Evolutionary conservation across 2,888 invertebrate genomes (phyloP).

Genomic region (Agriopis leucophaearia): DNA sequence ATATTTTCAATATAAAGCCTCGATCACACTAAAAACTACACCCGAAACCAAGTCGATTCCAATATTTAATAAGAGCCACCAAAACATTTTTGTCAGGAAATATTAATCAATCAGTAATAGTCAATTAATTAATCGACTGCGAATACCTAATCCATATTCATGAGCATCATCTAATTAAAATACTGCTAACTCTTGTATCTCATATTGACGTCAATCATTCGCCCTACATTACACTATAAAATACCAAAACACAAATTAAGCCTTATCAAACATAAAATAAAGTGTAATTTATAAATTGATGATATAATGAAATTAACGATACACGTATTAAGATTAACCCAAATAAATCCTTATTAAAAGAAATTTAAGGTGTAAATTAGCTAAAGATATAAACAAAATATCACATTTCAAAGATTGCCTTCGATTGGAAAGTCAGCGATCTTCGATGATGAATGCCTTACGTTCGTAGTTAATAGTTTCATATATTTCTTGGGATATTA

Average conservation of each 20-base stretch:
- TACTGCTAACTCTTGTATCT: slow-evolving; percentile 23
- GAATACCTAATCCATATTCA: slow-evolving; percentile 20
- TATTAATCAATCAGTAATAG: slow-evolving; percentile 19
- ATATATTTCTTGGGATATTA: slow-evolving; percentile 6
- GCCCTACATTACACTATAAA: slow-evolving; percentile 25
- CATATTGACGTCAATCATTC: slow-evolving; percentile 33
- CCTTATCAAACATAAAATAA: slow-evolving; percentile 7
- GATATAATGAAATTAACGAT: not conserved
- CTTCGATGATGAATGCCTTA: slow-evolving; percentile 4
- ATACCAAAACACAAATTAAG: slow-evolving; percentile 6
- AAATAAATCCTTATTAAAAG: not conserved
- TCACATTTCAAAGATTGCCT: not conserved
- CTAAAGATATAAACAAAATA: not conserved
- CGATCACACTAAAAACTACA: too few relatives aligned
- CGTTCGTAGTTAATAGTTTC: slow-evolving; percentile 10
- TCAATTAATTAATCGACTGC: slow-evolving; percentile 21
- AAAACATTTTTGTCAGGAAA: slow-evolving; percentile 7
- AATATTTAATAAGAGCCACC: too few relatives aligned
- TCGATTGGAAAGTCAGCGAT: slow-evolving; percentile 22
- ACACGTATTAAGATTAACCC: not conserved
- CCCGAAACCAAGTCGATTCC: too few relatives aligned
- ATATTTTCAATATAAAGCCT: too few relatives aligned
- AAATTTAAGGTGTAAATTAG: slow-evolving; percentile 5
- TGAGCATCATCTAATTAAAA: slow-evolving; percentile 18
- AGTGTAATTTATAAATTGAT: slow-evolving; percentile 2